Percentiles rank a stretch among this genome's conserved stretches.
Evolutionary conservation across 2,797 vertebrate species (phyloP).

Genomic region (Spondyliosoma cantharus): DNA sequence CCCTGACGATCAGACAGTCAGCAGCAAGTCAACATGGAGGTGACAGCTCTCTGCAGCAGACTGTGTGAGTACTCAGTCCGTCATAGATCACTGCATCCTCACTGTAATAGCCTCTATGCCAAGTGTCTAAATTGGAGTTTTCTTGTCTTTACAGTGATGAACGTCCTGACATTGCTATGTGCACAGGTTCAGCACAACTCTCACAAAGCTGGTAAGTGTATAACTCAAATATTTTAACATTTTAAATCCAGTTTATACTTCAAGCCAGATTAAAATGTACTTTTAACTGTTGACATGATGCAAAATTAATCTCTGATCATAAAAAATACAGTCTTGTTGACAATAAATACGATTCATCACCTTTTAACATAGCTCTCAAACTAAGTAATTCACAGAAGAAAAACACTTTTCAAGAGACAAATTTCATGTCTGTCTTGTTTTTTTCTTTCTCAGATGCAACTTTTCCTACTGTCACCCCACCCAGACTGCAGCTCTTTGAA

Average conservation of each 20-base stretch:
- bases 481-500: conserved; percentile 12
- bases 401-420: too few species aligned
- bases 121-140: background rate
- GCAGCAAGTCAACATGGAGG: conserved; percentile 8
- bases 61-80: conserved; percentile 9
- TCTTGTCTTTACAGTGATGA: background rate
- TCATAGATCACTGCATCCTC: background rate
- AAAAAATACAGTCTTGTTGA: too few species aligned
- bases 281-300: too few species aligned
- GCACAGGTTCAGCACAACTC: too few species aligned
- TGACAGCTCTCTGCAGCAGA: conserved; percentile 10
- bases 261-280: too few species aligned
- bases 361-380: too few species aligned
- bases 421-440: background rate
- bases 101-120: too few species aligned
- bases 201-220: background rate
- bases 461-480: background rate
- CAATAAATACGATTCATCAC: too few species aligned
- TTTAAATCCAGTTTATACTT: too few species aligned
- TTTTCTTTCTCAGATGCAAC: background rate
- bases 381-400: too few species aligned
- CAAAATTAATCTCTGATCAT: too few species aligned
- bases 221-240: too few species aligned
- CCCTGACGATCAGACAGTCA: background rate
- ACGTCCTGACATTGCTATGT: background rate